Conservation (phyloP, 2,888 invertebrate genomes). For the Euplexia lucipara region DNA sequence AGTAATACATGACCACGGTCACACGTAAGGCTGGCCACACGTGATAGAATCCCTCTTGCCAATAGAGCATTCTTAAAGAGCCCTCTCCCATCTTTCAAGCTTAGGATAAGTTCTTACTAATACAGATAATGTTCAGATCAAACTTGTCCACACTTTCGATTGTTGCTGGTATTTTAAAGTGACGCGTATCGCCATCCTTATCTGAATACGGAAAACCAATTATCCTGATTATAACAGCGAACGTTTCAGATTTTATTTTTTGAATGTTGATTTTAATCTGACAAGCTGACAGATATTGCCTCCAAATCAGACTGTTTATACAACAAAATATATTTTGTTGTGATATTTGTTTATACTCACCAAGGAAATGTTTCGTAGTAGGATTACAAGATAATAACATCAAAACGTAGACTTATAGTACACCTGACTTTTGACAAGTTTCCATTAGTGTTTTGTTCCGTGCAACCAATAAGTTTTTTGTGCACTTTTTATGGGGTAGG, state of each 20-base stretch:
- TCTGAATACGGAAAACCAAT: slow-evolving; percentile 17
- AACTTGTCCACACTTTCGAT: slow-evolving; percentile 14
- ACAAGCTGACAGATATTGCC: not conserved
- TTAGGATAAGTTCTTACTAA: slow-evolving; percentile 17
- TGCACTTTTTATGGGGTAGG: no score
- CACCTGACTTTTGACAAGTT: slow-evolving; percentile 8
- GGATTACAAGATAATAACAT: not conserved
- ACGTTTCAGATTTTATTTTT: not conserved
- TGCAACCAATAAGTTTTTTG: slow-evolving; percentile 12
- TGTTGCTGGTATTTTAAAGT: slow-evolving; percentile 20
- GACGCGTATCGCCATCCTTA: not conserved
- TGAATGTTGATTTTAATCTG: not conserved
- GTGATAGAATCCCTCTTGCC: slow-evolving; percentile 43
- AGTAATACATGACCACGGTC: slow-evolving; percentile 39
- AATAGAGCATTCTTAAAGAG: slow-evolving; percentile 33
- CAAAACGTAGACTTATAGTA: not conserved
- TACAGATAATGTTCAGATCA: not conserved
- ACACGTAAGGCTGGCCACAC: slow-evolving; percentile 24
- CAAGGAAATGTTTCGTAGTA: not conserved
- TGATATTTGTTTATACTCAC: not conserved
- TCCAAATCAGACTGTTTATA: slow-evolving; percentile 8
- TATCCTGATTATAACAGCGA: slow-evolving; percentile 1
- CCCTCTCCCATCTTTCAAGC: no score
- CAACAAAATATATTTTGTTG: not conserved
- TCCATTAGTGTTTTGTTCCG: slow-evolving; percentile 17